A percentile compares a stretch with the other conserved stretches of the same genome.
Evolutionary conservation across 2,888 invertebrate genomes (phyloP).

Genomic region (Seladonia tumulorum): DNA sequence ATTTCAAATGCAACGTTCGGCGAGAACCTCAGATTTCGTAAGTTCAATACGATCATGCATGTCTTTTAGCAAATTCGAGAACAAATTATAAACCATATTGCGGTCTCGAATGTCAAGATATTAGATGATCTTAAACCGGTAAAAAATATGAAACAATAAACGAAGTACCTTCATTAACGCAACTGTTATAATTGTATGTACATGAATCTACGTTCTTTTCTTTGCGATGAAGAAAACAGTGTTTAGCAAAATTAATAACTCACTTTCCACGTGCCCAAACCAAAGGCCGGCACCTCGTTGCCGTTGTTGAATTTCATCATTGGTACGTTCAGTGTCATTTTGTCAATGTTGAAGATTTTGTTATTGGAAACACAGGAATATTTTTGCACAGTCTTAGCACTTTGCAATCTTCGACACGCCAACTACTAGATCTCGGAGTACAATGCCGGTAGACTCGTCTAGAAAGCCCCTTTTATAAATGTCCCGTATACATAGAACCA

Average conservation of each 20-base stretch:
- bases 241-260: slow-evolving; percentile 36
- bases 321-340: slow-evolving; percentile 79
- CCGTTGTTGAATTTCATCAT: slow-evolving; percentile 84
- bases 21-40: too few species aligned
- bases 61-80: slow-evolving; percentile 26
- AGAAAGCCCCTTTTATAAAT: slow-evolving; percentile 57
- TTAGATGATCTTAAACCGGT: too few species aligned
- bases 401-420: neutral
- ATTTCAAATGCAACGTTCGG: too few species aligned
- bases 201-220: neutral
- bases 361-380: neutral
- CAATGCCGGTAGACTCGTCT: slow-evolving; percentile 25
- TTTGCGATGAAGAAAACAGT: neutral
- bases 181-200: too few species aligned
- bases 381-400: neutral
- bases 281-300: slow-evolving; percentile 84
- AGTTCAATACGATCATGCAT: neutral
- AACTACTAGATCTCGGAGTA: neutral
- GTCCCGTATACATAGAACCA: slow-evolving; percentile 10
- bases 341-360: slow-evolving; percentile 11
- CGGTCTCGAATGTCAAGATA: neutral
- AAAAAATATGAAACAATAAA: neutral
- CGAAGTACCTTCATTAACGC: neutral
- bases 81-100: slow-evolving; percentile 4
- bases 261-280: slow-evolving; percentile 86